Percentiles rank a stretch among this genome's conserved stretches.
Evolutionary conservation across 2,797 vertebrate species (phyloP).

Genomic region (Sarcophilus harrisii): DNA sequence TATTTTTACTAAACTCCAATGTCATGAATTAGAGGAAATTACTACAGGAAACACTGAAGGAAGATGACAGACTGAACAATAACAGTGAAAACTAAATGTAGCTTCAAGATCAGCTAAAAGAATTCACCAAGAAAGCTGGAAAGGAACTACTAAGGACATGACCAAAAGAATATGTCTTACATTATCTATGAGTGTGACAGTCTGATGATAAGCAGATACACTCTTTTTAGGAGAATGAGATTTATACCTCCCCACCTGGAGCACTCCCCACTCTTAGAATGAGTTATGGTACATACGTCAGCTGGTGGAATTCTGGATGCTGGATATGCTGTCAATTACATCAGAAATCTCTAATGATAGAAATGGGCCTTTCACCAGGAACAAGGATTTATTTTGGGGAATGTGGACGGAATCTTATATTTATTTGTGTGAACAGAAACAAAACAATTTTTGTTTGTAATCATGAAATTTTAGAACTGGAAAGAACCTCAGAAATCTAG

Average conservation of each 20-base stretch:
- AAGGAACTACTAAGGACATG: not conserved
- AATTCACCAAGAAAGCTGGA: not conserved
- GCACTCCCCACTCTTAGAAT: not conserved
- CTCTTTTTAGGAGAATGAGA: not conserved
- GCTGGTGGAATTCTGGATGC: conserved; percentile 1
- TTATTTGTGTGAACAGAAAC: conserved; percentile 6
- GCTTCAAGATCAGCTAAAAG: not conserved
- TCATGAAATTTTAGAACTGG: not conserved
- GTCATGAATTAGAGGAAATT: conserved; percentile 13
- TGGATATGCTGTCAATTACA: conserved; percentile 45
- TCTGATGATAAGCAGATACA: not conserved
- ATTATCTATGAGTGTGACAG: not conserved
- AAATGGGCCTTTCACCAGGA: not conserved
- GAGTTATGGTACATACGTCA: not conserved
- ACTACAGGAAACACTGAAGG: not conserved
- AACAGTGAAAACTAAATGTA: not conserved
- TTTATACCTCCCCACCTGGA: not conserved
- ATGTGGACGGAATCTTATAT: not conserved
- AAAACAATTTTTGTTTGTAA: not conserved
- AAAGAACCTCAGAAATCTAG: not conserved
- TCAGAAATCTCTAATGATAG: not conserved
- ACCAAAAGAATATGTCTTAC: not conserved
- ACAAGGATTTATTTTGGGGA: conserved; percentile 17
- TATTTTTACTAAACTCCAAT: conserved; percentile 8
- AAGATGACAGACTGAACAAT: not conserved